These are phyloP conservation scores for Gymnothorax javanicus DNA, from an alignment of 2,797 vertebrate genomes.

Conservation along the genomic window DNA sequence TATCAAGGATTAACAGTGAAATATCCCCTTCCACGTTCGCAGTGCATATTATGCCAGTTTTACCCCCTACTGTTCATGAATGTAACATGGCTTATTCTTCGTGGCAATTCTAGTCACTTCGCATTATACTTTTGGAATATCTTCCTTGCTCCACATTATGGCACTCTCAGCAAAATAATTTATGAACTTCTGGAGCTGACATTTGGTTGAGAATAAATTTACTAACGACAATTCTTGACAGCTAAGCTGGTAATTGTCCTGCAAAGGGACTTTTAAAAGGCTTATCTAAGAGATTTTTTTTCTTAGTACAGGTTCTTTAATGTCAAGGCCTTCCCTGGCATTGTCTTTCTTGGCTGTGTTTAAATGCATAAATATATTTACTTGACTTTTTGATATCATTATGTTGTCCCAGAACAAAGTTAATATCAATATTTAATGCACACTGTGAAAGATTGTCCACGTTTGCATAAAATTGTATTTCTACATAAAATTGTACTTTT, in stretches of 20 bases:
- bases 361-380: not conserved
- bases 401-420: not conserved
- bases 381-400: not conserved
- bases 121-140: not conserved
- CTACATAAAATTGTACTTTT: not conserved
- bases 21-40: not conserved
- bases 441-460: not conserved
- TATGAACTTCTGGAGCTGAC: not conserved
- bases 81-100: not conserved
- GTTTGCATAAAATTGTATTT: not conserved
- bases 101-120: not conserved
- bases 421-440: not conserved
- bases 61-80: not conserved
- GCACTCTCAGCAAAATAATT: not conserved
- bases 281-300: not conserved
- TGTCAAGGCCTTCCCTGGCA: not conserved
- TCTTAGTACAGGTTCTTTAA: not conserved
- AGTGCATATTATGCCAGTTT: not conserved
- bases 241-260: not conserved
- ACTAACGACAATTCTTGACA: not conserved
- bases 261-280: not conserved
- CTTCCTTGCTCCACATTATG: not conserved
- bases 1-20: not conserved
- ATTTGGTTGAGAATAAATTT: not conserved
- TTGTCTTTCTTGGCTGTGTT: not conserved